These are phyloP conservation scores for Microcebus murinus DNA, from an alignment of 2,113 vertebrate species.

Conservation along the genomic window DNA sequence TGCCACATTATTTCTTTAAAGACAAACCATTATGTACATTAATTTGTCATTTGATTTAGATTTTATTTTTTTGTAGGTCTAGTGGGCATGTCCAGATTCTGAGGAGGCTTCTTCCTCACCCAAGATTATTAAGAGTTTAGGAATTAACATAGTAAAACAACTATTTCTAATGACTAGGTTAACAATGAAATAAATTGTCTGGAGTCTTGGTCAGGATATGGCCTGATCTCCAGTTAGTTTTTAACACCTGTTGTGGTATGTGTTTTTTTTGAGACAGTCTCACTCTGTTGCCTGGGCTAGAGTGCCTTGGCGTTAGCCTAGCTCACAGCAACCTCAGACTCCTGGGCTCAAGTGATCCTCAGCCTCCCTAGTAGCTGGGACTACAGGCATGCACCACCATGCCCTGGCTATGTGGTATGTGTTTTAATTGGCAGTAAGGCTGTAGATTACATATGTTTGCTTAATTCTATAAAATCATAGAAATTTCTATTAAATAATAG, in stretches of 20 bases:
- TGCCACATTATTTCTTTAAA: conserved; percentile 32
- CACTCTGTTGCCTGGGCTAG: too few species aligned
- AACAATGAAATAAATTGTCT: conserved; percentile 1
- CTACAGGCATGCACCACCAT: too few species aligned
- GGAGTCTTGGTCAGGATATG: background rate
- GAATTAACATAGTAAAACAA: background rate
- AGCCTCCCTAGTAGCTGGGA: too few species aligned
- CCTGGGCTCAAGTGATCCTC: too few species aligned
- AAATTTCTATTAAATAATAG: background rate
- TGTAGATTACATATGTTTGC: background rate
- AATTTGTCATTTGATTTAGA: background rate
- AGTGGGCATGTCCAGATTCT: background rate
- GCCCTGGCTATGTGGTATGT: background rate
- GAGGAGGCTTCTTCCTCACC: background rate
- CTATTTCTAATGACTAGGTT: conserved; percentile 46
- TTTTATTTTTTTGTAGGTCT: background rate
- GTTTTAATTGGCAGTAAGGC: conserved; percentile 43
- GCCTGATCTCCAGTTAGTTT: background rate
- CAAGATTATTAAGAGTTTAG: conserved; percentile 11
- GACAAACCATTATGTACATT: background rate
- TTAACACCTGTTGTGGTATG: background rate
- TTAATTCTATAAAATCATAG: background rate
- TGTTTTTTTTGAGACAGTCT: too few species aligned
- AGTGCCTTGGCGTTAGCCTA: too few species aligned
- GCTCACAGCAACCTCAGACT: too few species aligned